Evolutionary conservation across 2,113 vertebrate genomes (phyloP), one percentile per base, ranked within the genome.

Genomic region (Zosterops lateralis): DNA sequence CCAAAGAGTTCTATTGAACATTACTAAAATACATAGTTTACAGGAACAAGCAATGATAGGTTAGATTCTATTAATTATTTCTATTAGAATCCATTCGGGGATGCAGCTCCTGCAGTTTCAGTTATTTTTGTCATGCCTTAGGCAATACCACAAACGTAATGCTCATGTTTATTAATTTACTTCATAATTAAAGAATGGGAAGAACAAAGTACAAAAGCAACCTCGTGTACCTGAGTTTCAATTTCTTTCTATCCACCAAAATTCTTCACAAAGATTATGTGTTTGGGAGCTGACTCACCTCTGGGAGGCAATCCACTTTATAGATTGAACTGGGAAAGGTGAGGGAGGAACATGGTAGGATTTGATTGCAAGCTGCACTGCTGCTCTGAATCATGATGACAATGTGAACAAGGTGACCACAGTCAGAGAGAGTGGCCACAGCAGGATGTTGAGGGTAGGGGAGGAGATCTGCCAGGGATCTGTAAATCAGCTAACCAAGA

Each of bases 151-250:
- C 53, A 92, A 68, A 34, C 22, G 38, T 36, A 61, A 9, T 12
- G 6, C 17, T 61, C 28, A 29, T 5, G 2, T 50, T 82, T 91
- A 87, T 79, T 91, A 57, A 87, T 87, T 91, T 92, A 66, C 24
- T 78, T 93, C 36, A 29, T 91, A 84, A 75, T 78, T 87, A 91
- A 78, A 89, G 26, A 81, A 80, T 89, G 38, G 26, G 48, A 84
- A 83, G 51, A 84, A 58, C 17, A 32, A 87, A 71, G 26, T 47
- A 56, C 7, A 81, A 66, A 93, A 57, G 20, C 58, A 82, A 14
- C 14, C 2, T 36, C 20, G 8, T 42, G 9, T 70, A 47, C n/a
- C 86, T 79, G 25, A 95, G 16, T 45, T 92, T 38, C 34, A 62
- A 29, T 72, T 89, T 92, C 53, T 18, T 74, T 85, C 50, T 84